phyloP scores from a whole-genome alignment of 2,888 invertebrate species.

The Agonopterix arenella region DNA sequence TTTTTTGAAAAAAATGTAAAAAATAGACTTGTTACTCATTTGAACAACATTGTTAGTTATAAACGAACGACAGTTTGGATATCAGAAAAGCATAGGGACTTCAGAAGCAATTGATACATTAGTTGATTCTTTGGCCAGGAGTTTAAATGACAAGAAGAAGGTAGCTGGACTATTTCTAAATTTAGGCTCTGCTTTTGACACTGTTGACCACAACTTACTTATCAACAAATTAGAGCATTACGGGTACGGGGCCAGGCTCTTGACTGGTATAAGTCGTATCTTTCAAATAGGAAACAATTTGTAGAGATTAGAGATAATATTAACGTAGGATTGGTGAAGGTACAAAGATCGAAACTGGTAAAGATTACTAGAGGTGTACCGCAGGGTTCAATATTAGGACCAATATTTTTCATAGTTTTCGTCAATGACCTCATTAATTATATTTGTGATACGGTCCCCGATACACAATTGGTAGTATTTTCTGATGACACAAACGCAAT shows the following conservation, averaged over 20 bases:
- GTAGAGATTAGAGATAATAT: not conserved
- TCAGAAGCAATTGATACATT: too few relatives aligned
- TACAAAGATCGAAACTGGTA: not conserved
- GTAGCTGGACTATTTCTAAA: too few relatives aligned
- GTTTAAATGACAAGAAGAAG: too few relatives aligned
- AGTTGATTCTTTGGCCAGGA: too few relatives aligned
- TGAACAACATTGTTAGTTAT: too few relatives aligned
- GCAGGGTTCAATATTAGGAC: not conserved
- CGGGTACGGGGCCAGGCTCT: not conserved
- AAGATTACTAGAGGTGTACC: not conserved
- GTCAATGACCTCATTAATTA: too few relatives aligned
- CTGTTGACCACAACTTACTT: not conserved
- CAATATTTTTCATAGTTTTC: too few relatives aligned
- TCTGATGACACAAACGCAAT: conserved; percentile 2
- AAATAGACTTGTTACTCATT: too few relatives aligned
- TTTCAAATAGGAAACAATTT: conserved; percentile 1
- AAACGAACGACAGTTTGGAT: too few relatives aligned
- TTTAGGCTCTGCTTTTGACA: not conserved
- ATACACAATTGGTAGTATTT: not conserved
- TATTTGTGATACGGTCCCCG: not conserved
- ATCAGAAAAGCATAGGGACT: too few relatives aligned
- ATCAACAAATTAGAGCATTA: not conserved
- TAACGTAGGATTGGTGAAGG: not conserved
- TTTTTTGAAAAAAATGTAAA: too few relatives aligned
- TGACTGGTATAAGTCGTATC: not conserved